Conservation (phyloP, 2,888 invertebrate species). For the Caenorhabditis sp. region DNA sequence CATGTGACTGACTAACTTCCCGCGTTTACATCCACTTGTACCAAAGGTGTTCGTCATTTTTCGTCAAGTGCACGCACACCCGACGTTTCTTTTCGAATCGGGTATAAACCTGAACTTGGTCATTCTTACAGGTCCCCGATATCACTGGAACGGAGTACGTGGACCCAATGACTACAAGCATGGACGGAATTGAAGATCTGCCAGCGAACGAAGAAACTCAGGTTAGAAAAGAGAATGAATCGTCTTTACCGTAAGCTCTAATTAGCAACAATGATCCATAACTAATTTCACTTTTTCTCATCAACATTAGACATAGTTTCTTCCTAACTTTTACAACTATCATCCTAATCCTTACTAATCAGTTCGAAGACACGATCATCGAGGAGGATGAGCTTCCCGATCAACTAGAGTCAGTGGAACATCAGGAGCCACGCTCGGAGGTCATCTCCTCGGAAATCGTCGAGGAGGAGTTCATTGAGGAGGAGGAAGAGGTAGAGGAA, state of each 20-base stretch:
- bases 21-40: slow-evolving; percentile 37
- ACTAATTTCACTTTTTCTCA: neutral
- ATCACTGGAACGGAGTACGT: slow-evolving; percentile 77
- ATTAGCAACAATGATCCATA: neutral
- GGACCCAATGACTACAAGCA: slow-evolving; percentile 78
- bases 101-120: too few relatives aligned
- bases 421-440: slow-evolving; percentile 59
- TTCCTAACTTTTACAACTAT: slow-evolving; percentile 4
- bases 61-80: slow-evolving; percentile 18
- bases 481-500: slow-evolving; percentile 44
- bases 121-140: slow-evolving; percentile 75
- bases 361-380: slow-evolving; percentile 67
- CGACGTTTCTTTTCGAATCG: neutral
- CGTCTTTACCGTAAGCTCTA: too few relatives aligned
- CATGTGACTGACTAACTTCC: slow-evolving; percentile 50
- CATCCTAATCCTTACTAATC: slow-evolving; percentile 46
- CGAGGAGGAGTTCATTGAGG: slow-evolving; percentile 31
- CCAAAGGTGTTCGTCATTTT: slow-evolving; percentile 37
- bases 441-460: slow-evolving; percentile 50
- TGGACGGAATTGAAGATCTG: slow-evolving; percentile 78
- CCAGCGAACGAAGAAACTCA: slow-evolving; percentile 72
- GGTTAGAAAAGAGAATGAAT: slow-evolving; percentile 40
- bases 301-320: neutral
- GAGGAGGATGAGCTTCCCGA: slow-evolving; percentile 68
- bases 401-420: slow-evolving; percentile 63